Evolutionary conservation across 2,113 vertebrate genomes (phyloP).

Genomic region (Ptyas mucosa): DNA sequence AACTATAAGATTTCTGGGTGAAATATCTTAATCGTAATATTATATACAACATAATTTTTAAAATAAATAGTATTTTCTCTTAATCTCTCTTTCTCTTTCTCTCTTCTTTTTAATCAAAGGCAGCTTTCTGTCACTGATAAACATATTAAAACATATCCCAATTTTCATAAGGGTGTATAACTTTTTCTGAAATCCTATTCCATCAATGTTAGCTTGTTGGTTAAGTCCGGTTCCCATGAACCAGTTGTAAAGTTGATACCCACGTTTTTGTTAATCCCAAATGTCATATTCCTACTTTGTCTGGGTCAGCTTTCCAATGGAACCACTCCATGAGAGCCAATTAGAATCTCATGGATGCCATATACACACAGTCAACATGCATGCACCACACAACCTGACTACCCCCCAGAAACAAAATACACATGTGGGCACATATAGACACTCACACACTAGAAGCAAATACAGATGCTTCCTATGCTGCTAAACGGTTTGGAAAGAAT

Average conservation of each 20-base stretch:
- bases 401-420: neutral
- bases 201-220: neutral
- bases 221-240: neutral
- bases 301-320: neutral
- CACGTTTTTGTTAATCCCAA: neutral
- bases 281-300: neutral
- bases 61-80: constrained; percentile 23
- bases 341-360: neutral
- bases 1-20: constrained; percentile 30
- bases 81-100: neutral
- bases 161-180: neutral
- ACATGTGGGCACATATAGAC: neutral
- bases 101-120: constrained; percentile 21
- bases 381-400: neutral
- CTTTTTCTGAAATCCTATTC: neutral
- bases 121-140: neutral
- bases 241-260: neutral
- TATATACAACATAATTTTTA: constrained; percentile 25
- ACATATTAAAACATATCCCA: neutral
- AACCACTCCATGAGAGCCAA: neutral
- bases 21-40: neutral
- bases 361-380: neutral
- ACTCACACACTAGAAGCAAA: neutral
- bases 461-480: neutral
- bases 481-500: neutral